Base-by-base conservation (phyloP, 2,797 vertebrate genomes). In the Premnoplex brunnescens region DNA sequence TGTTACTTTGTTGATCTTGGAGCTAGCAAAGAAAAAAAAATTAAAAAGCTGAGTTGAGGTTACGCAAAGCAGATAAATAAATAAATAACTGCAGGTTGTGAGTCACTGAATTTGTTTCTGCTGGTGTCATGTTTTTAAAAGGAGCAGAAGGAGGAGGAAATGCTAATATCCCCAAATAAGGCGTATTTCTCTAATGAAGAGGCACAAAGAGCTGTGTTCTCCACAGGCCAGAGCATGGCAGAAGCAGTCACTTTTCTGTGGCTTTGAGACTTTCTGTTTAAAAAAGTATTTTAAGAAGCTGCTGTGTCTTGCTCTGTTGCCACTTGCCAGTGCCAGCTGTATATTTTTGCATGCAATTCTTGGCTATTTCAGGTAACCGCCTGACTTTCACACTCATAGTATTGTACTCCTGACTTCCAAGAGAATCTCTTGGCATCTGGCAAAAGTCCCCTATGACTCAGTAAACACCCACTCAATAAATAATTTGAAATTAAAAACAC, bases 281-380 rank as follows among this genome's bases (percentile, higher is more conserved):
- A 78, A 74, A 78, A 55, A 46, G 26, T 66, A 19, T 41, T 85
- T 41, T 5, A 16, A 55, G 68, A 73, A 73, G 71, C 27, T 22
- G 2, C 63, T 44, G 49, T 58, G 58, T 54, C 73, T 82, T 81
- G 52, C 52, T 91, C 49, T 85, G 56, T 48, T 90, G 67, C 58
- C 72, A 77, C 84, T 75, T 81, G 52, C 76, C 1, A 2, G 43
- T 93, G 56, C 66, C 73, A 60, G 62, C 52, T 89, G 71, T 86
- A 51, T 88, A 60, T 87, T 93, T 96, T 87, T 93, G 74, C 67
- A 49, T 86, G 59, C n/a, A 62, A 76, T 93, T 95, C 79, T 91
- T 79, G 41, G 43, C 80, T 94, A 56, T 91, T 91, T 95, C 63
- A 52, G 48, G 30, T 68, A 91, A 79, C 67, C 1, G 17, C 67